Percentiles rank a stretch among this genome's conserved stretches.
These are phyloP conservation scores for Tiaroga cobitis DNA, from an alignment of 2,797 vertebrate genomes.

Conservation along the genomic window DNA sequence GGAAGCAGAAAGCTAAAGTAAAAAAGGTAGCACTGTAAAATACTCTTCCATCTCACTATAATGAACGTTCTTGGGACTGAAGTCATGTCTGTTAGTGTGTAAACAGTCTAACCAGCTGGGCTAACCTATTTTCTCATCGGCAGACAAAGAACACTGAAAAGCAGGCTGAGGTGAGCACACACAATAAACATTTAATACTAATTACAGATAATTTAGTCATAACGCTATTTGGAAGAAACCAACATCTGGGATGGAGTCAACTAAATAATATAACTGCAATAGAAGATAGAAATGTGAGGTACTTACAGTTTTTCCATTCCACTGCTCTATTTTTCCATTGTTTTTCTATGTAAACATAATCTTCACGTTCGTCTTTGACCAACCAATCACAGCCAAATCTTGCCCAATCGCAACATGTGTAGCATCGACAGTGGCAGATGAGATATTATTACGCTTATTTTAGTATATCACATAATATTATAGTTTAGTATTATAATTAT, in stretches of 20 bases:
- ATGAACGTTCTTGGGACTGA: background rate
- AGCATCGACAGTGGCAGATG: background rate
- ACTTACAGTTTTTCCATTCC: background rate
- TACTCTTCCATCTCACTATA: background rate
- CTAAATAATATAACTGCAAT: background rate
- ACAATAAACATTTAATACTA: slow-evolving; percentile 17
- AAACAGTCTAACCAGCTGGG: slow-evolving; percentile 29
- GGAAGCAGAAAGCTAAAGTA: background rate
- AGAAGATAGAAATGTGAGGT: background rate
- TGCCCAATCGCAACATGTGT: background rate
- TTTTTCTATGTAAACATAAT: background rate
- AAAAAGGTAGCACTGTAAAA: background rate
- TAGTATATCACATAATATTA: background rate
- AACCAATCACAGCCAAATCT: too few species aligned
- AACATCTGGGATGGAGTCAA: slow-evolving; percentile 4
- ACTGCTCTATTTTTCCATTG: background rate
- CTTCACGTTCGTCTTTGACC: background rate
- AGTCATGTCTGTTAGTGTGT: slow-evolving; percentile 1
- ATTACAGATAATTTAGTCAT: slow-evolving; percentile 40
- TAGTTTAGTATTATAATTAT: background rate
- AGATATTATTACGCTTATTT: background rate
- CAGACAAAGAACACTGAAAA: background rate
- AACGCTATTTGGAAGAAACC: background rate
- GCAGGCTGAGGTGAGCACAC: slow-evolving; percentile 6
- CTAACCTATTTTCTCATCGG: slow-evolving; percentile 19